Base-by-base conservation (phyloP, 2,113 vertebrate genomes). In the Amblyornis subalaris region DNA sequence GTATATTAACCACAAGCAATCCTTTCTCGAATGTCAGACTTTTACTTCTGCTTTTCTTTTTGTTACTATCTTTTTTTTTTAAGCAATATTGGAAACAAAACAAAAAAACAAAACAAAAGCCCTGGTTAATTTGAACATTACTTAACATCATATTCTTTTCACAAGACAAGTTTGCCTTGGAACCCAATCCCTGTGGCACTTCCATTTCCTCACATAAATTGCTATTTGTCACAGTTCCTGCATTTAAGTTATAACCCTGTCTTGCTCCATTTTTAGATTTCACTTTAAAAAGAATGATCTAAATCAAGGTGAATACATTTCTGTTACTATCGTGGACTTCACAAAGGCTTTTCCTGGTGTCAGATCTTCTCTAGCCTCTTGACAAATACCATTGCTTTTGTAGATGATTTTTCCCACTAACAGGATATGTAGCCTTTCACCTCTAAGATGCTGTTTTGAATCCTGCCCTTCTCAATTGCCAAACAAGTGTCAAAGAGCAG, bases 351-450 rank as follows among this genome's bases (percentile, higher is more conserved):
- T 94, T 94, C 91, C 89, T 95, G 78, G 82, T 76, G 89, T 92
- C 89, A 94, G 0, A 71, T 72, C 66, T 87, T 93, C 87, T 87
- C 48, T 33, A 84, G 65, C 29, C 23, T 86, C 84, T 89, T 92
- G 77, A 92, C 53, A 94, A 96, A 96, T 89, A 88, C 88, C 51
- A 62, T 35, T 85, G 88, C 74, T 14, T 91, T 88, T 79, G 79
- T 57, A 93, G 67, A 95, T 93, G 54, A 77, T 85, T 93, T 96
- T 96, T 96, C 95, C 89, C 87, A 92, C 91, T 88, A 88, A 95
- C 95, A 96, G 95, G 95, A 93, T 96, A 95, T 76, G 86, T 94
- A 95, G 91, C 91, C 94, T 96, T 96, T 96, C 93, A 96, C 95
- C 91, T 96, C 87, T 70, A 76, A 76, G 87, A 91, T 79, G 71